Percentiles rank a stretch among this genome's conserved stretches.
These are phyloP conservation scores for Drosophila rufa DNA, from an alignment of 1,140 invertebrate species.

Conservation along the genomic window DNA sequence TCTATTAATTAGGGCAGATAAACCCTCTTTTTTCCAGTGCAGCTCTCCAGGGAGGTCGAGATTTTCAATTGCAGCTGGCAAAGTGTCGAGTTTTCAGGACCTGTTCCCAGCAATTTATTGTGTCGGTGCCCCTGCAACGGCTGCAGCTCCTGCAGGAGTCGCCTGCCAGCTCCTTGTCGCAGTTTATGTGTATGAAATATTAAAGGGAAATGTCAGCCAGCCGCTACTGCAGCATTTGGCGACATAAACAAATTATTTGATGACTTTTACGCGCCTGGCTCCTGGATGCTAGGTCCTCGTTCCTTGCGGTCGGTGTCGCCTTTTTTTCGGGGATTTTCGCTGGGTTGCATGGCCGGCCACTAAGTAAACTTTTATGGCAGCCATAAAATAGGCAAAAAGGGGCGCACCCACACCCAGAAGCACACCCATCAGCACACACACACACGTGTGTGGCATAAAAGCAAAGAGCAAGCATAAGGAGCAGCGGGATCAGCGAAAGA, in stretches of 20 bases:
- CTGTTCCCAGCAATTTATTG: conserved; percentile 14
- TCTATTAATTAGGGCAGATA: too few species aligned
- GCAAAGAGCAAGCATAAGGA: conserved; percentile 50
- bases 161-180: conserved; percentile 4
- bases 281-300: neutral
- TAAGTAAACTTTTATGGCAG: conserved; percentile 78
- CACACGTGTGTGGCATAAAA: conserved; percentile 61
- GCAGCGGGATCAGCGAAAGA: conserved; percentile 35
- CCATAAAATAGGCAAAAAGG: conserved; percentile 80
- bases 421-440: conserved; percentile 7
- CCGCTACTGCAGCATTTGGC: conserved; percentile 53
- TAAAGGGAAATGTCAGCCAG: conserved; percentile 36
- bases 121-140: neutral
- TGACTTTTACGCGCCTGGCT: conserved; percentile 61
- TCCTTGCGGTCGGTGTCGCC: conserved; percentile 10
- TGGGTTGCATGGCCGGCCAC: conserved; percentile 63
- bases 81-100: conserved; percentile 3
- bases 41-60: neutral
- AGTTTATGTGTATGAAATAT: conserved; percentile 44
- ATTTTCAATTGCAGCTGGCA: conserved; percentile 7
- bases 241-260: conserved; percentile 81
- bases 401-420: conserved; percentile 39
- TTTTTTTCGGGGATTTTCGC: conserved; percentile 26
- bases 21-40: neutral
- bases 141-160: conserved; percentile 1